Evolutionary conservation across 1,140 invertebrate species (phyloP).

Genomic region (Drosophila ohnishii): DNA sequence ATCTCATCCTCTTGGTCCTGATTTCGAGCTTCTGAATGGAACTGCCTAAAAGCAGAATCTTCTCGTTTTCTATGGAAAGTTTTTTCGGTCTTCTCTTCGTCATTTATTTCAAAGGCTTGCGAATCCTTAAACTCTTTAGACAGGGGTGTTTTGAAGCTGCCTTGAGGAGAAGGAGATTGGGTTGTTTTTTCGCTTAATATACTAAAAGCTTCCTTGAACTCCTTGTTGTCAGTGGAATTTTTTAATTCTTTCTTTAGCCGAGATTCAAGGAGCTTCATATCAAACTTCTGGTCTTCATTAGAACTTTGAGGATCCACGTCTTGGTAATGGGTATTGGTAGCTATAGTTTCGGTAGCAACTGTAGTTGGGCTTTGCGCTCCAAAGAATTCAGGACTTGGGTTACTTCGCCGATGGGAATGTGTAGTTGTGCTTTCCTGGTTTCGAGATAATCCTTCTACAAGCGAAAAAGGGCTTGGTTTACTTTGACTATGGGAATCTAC

Average conservation of each 20-base stretch:
- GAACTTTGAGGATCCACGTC: not conserved
- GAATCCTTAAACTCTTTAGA: not conserved
- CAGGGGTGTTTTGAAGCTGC: too few relatives aligned
- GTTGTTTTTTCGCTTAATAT: not conserved
- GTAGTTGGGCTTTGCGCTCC: not conserved
- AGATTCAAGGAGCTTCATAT: not conserved
- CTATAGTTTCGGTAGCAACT: not conserved
- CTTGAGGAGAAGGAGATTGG: not conserved
- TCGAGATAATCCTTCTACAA: not conserved
- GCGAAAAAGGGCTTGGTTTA: not conserved
- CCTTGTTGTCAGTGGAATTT: not conserved
- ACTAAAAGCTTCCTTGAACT: too few relatives aligned
- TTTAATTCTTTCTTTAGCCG: not conserved
- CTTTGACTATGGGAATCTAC: not conserved
- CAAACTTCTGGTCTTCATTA: not conserved
- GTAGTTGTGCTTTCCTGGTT: too few relatives aligned
- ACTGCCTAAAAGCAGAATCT: not conserved
- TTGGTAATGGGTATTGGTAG: not conserved
- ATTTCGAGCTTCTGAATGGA: too few relatives aligned
- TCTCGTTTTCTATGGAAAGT: not conserved
- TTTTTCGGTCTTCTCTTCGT: not conserved
- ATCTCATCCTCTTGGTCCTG: too few relatives aligned
- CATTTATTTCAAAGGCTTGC: not conserved
- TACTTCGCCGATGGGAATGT: not conserved
- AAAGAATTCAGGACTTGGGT: not conserved